Evolutionary conservation across 2,797 vertebrate genomes (phyloP).

Genomic region (Tinamus major): DNA sequence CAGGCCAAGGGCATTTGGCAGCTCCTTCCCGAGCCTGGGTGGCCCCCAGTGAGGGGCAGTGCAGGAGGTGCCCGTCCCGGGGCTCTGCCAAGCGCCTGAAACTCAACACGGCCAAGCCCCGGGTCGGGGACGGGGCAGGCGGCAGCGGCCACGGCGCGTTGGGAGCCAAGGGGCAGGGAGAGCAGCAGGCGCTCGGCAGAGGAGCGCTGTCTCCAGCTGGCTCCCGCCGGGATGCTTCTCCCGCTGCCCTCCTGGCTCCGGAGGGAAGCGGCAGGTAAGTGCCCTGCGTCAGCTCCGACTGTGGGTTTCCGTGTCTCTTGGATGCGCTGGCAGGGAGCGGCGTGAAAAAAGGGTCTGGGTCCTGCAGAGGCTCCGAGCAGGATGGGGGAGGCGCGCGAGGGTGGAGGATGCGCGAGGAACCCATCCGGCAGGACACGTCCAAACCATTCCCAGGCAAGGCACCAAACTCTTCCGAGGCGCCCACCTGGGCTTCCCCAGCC

Average conservation of each 20-base stretch:
- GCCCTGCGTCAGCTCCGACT: neutral
- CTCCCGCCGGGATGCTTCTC: neutral
- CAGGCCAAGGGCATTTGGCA: neutral
- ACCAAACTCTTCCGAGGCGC: neutral
- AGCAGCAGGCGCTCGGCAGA: neutral
- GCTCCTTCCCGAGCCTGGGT: neutral
- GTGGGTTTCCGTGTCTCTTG: accelerated
- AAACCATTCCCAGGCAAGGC: neutral
- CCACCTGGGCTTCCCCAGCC: accelerated
- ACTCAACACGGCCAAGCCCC: neutral
- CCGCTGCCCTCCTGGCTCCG: neutral
- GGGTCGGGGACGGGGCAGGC: neutral
- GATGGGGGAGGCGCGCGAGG: neutral
- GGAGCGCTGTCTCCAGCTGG: neutral
- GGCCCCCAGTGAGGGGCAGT: neutral
- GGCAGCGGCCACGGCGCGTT: neutral
- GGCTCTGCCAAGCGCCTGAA: neutral
- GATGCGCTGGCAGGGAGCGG: neutral
- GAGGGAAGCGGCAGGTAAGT: constrained; percentile 45
- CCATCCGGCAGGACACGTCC: neutral
- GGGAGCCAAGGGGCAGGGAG: neutral
- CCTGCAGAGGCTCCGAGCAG: neutral
- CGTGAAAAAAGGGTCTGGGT: neutral
- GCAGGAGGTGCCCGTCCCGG: neutral
- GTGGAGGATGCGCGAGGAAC: neutral